Base-by-base conservation (phyloP, 1,140 invertebrate genomes). In the Magallana angulata region DNA sequence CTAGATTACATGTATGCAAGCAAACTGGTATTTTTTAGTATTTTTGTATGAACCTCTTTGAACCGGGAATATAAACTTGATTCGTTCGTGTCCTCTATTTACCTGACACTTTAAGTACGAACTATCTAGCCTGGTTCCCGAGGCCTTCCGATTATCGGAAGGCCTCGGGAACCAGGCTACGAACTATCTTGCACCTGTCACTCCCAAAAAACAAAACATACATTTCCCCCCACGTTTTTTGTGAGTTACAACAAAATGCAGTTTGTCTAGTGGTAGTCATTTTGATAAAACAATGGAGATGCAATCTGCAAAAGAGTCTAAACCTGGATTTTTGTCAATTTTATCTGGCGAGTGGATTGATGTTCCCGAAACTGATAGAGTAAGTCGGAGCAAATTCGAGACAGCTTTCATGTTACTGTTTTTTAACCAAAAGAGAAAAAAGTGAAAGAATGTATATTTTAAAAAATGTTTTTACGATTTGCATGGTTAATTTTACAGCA, bases 401-500 rank as follows among this genome's bases (percentile, higher is more conserved):
- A 48, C 36, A 48, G 36, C 36, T 48, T 48, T 48, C 36, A 48
- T 48, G 36, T 48, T 48, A 48, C 36, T 48, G 5, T 48, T 48
- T 48, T 48, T 48, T 48, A 5, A 48, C 36, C 2, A 48, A 48
- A 24, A 24, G 24, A 24, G 24, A 24, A 24, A 24, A 24, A 24
- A 24, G 24, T 24, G 24, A 24, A 24, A 24, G 24, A 24, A 24
- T 24, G 24, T 24, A 24, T 24, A 24, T 24, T 24, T 24, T 24
- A 0, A 24, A 24, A 24, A 24, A 24, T 62, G 11, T 11, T n/a
- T 81, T 5, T 11, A 59, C 57, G 14, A 58, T 60, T 30, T 4
- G 16, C 64, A 9, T 86, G 86, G 16, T 88, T 87, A 85, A 81
- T 85, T 91, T 95, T 96, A 90, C 92, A 98, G 97, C 96, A 98